Base-by-base conservation (phyloP, 2,797 vertebrate species). In the Liasis olivaceus region DNA sequence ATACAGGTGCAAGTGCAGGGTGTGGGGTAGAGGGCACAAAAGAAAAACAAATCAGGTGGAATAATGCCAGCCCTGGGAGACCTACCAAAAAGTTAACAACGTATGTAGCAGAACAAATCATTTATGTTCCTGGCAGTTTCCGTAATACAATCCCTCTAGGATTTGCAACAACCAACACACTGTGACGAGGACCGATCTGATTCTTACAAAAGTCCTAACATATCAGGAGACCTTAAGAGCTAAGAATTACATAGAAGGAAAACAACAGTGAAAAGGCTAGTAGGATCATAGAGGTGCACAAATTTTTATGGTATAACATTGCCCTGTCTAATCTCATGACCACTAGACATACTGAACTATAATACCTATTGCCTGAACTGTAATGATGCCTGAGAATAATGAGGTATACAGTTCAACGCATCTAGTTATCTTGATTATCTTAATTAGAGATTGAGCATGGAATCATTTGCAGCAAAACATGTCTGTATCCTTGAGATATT, bases 51-150 rank as follows among this genome's bases (percentile, higher is more conserved):
- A 58, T 85, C 56, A 64, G 2, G 26, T 72, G 91, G 91, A 56
- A 89, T 64, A 0, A 15, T n/a, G 15, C 0, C 6, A 92, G 87
- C 5, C 56, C 72, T 93, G 85, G 36, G 87, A 63, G 0, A 88
- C 0, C 3, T 54, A 77, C 58, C 26, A 90, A 92, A 66, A 26
- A 95, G 77, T 90, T 7, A 64, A 87, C 56, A 59, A 66, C 77
- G 63, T 42, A 59, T 86, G 36, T 31, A 47, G 42, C 54, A 89
- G 89, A 89, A 85, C 15, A 92, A 94, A 72, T 47, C 60, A 85
- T 64, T 92, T 94, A 77, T 88, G 85, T 90, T 88, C 85, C 63
- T 85, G 42, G 47, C 56, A 89, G 91, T 77, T 92, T 89, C 72
- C 20, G 72, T 90, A 89, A 54, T 85, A 36, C 85, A 15, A 69